Evolutionary conservation across 1,140 invertebrate genomes (phyloP).

Genomic region (Macrotrachela quadricornifera): DNA sequence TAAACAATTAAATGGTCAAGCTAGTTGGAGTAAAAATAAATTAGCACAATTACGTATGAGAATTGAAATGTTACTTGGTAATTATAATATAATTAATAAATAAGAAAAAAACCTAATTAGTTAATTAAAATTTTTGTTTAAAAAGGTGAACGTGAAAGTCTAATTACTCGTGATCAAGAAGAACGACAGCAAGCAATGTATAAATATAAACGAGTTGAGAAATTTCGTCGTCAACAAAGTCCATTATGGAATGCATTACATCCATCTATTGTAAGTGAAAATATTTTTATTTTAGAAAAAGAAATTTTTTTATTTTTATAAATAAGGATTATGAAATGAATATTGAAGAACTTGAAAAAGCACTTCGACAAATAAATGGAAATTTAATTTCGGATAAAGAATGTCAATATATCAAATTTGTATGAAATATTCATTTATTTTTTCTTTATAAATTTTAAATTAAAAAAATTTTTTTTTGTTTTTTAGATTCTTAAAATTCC

Average conservation of each 20-base stretch:
- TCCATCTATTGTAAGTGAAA: neutral
- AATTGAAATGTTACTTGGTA: neutral
- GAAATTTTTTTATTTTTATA: conserved; percentile 5
- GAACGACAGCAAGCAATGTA: neutral
- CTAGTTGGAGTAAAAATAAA: neutral
- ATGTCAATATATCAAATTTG: conserved; percentile 21
- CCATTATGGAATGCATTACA: neutral
- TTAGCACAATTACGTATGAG: neutral
- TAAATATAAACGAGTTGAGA: neutral
- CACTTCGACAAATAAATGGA: conserved; percentile 22
- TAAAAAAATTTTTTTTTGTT: neutral
- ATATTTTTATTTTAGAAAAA: neutral
- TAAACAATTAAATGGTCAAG: neutral
- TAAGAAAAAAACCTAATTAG: no score
- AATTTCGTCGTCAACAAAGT: neutral
- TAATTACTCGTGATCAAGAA: neutral
- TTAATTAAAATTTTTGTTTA: neutral
- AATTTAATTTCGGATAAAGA: conserved; percentile 22
- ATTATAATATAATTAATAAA: no score
- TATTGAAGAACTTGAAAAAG: conserved; percentile 19
- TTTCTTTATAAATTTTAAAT: no score
- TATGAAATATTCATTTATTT: conserved; percentile 11
- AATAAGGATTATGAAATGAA: conserved; percentile 24
- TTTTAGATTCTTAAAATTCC: conserved; percentile 21
- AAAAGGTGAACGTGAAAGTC: neutral